Base-by-base conservation (phyloP, 2,888 invertebrate genomes). In the Asteroscopus sphinx region DNA sequence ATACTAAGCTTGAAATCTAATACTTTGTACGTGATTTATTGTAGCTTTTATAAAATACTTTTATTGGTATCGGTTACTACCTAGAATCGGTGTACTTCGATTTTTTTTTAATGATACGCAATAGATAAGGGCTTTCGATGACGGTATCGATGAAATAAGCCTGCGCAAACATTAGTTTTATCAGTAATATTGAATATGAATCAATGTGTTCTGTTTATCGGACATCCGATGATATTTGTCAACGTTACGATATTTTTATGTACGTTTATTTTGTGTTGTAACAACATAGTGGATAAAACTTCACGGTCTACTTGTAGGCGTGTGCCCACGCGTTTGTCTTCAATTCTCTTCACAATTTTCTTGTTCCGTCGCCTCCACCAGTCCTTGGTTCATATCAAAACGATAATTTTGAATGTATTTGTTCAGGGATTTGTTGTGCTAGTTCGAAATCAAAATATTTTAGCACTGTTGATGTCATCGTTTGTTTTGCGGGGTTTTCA, bases 251-350 rank as follows among this genome's bases (percentile, higher is more conserved):
- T 64, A 61, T 54, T 65, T 44, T 61, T 60, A 55, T 55, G 17
- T 55, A 45, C 25, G 55, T 64, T 51, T 70, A 66, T 64, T 64
- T 71, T 60, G 67, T 69, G 59, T 63, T 59, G 67, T 56, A 71
- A 73, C 65, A 64, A 54, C 62, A 68, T 68, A 64, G 70, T 70
- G 65, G 71, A 68, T 68, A 63, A 65, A 65, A 68, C 66, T 76
- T 73, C 76, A 81, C 59, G 73, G 79, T 63, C 58, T 70, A 47
- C 52, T 47, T 67, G 82, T 82, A 67, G 86, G 86, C 59, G 80
- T 15, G 51, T 77, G 57, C 85, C 84, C 81, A 86, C 86, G 73
- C 72, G 49, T 53, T 69, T 66, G 60, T 65, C 58, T 68, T 57
- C 59, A 66, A 61, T 58, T 57, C 49, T 57, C 37, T 28, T 52